Conservation (phyloP, 2,113 vertebrate species). For the Oryzias curvinotus region DNA sequence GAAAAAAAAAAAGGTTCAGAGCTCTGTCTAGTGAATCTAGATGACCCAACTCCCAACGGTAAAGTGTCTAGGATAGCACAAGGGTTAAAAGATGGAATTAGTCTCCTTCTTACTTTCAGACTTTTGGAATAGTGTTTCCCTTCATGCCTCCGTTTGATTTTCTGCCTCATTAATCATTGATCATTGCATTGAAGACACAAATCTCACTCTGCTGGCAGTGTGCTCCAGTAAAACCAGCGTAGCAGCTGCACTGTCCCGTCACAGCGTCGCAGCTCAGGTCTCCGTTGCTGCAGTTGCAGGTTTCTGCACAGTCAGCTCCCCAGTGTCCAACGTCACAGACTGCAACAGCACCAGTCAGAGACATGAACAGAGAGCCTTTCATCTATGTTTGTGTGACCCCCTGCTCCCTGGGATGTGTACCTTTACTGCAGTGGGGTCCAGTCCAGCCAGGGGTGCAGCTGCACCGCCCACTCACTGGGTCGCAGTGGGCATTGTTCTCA, state of each 20-base stretch:
- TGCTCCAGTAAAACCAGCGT: slow-evolving; percentile 81
- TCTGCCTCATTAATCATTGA: no score
- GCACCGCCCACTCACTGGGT: slow-evolving; percentile 82
- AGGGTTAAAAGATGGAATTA: no score
- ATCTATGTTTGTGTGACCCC: not conserved
- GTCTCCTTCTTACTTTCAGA: no score
- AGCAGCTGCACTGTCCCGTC: slow-evolving; percentile 85
- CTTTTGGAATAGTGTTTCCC: no score
- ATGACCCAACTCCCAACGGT: no score
- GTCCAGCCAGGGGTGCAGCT: slow-evolving; percentile 87
- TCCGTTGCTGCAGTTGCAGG: slow-evolving; percentile 83
- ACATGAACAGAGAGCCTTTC: not conserved
- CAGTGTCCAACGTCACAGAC: slow-evolving; percentile 85
- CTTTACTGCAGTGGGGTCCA: slow-evolving; percentile 84
- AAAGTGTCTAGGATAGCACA: no score
- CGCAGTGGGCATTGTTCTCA: slow-evolving; percentile 84
- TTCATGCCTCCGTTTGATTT: no score
- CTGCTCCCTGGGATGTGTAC: slow-evolving; percentile 30
- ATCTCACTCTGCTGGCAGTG: slow-evolving; percentile 81
- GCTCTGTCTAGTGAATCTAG: no score
- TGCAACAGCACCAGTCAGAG: slow-evolving; percentile 57
- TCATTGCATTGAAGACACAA: not conserved
- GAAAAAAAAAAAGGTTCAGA: no score
- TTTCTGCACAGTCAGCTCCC: slow-evolving; percentile 79
- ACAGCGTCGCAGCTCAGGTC: slow-evolving; percentile 79